These are phyloP conservation scores for Bolborhynchus lineola DNA, from an alignment of 2,113 vertebrate species.

Conservation along the genomic window DNA sequence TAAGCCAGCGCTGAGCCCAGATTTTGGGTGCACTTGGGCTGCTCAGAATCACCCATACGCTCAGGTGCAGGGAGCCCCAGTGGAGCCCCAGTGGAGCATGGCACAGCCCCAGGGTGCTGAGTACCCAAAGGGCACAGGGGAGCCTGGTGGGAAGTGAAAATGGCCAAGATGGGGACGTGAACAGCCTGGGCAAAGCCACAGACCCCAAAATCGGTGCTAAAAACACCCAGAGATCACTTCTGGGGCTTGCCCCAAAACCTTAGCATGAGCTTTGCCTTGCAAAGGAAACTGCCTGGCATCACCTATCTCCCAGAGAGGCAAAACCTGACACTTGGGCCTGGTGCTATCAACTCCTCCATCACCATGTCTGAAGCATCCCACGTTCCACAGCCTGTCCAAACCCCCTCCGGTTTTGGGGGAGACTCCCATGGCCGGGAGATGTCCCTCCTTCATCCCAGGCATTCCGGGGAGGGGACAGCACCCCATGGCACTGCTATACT, in stretches of 20 bases:
- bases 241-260: background rate
- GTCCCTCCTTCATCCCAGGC: background rate
- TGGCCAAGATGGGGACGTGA: background rate
- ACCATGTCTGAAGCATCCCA: background rate
- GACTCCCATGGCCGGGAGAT: background rate
- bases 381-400: background rate
- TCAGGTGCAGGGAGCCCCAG: background rate
- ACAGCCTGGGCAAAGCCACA: background rate
- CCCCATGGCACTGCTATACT: accelerated
- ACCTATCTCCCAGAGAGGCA: background rate
- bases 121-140: background rate
- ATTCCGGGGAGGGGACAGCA: background rate
- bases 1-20: background rate
- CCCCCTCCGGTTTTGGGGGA: background rate
- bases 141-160: background rate
- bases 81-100: accelerated
- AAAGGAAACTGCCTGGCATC: background rate
- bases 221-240: background rate
- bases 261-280: background rate
- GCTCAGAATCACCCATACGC: background rate
- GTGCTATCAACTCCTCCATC: background rate
- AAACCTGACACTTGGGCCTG: background rate
- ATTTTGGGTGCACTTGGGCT: background rate
- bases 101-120: background rate
- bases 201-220: background rate